Percentiles rank a stretch among this genome's conserved stretches.
Evolutionary conservation across 92 coral and sea anemone genomes (phyloP).

Genomic region (Bergia sp.): DNA sequence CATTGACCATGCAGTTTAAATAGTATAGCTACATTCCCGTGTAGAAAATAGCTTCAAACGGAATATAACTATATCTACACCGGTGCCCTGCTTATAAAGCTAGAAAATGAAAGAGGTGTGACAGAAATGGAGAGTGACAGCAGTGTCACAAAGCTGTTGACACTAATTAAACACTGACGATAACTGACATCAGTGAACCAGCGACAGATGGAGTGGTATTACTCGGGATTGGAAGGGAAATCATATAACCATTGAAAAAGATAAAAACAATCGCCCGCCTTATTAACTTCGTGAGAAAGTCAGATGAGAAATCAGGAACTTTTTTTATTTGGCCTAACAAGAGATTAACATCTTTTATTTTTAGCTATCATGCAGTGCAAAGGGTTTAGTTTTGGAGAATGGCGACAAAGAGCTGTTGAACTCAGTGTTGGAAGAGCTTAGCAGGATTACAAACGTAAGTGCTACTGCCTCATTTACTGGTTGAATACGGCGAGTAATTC

Average conservation of each 20-base stretch:
- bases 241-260: too few relatives aligned
- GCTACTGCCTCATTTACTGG: too few relatives aligned
- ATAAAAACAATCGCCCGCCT: too few relatives aligned
- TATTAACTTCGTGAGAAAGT: too few relatives aligned
- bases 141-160: background rate
- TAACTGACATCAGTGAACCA: background rate
- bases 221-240: too few relatives aligned
- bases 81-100: background rate
- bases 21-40: too few relatives aligned
- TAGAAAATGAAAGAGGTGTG: too few relatives aligned
- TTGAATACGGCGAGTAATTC: too few relatives aligned
- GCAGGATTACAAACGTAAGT: conserved; percentile 12
- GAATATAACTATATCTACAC: background rate
- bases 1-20: background rate
- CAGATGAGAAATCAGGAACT: too few relatives aligned
- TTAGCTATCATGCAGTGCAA: conserved; percentile 28
- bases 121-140: background rate
- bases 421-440: conserved; percentile 1
- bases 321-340: too few relatives aligned
- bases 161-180: background rate
- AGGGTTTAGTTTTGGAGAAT: background rate
- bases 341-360: background rate
- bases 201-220: background rate
- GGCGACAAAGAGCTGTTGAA: background rate
- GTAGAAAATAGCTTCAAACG: too few relatives aligned